phyloP scores from a whole-genome alignment of 2,797 vertebrate genomes.

The Propithecus deckenii region DNA sequence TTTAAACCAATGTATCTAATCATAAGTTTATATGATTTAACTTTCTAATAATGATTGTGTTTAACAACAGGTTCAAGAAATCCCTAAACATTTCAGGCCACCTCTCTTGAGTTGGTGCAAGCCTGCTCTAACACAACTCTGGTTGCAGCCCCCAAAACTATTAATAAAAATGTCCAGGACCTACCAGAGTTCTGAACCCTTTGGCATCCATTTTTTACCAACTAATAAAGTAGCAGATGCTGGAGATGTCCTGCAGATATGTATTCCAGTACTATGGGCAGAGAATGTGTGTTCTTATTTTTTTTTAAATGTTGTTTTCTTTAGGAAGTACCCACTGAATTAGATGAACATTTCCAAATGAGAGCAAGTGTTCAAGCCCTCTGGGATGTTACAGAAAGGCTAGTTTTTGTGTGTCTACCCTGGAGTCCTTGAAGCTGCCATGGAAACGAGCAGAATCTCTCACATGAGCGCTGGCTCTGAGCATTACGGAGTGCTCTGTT shows the following conservation, averaged over 20 bases:
- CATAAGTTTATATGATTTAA: background rate
- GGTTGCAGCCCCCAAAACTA: background rate
- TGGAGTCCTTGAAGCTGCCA: accelerated
- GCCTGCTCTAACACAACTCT: background rate
- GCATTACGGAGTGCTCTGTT: background rate
- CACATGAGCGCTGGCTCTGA: background rate
- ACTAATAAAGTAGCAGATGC: background rate
- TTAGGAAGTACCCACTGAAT: background rate
- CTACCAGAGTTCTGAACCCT: background rate
- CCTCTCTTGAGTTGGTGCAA: accelerated
- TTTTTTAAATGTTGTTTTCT: background rate
- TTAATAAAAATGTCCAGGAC: background rate
- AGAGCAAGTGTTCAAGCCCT: background rate
- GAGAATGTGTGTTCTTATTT: background rate
- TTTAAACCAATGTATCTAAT: background rate
- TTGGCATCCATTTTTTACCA: too few species aligned
- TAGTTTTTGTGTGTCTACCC: background rate
- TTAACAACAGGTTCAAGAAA: background rate
- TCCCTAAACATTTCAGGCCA: background rate
- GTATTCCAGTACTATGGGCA: background rate
- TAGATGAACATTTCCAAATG: background rate
- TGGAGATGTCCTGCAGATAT: background rate
- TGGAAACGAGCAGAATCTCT: background rate
- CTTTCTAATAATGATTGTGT: background rate
- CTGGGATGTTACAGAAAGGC: background rate